Evolutionary conservation across 1,140 invertebrate genomes (phyloP), one percentile per base, ranked within the genome.

Genomic region (Lithobius niger): DNA sequence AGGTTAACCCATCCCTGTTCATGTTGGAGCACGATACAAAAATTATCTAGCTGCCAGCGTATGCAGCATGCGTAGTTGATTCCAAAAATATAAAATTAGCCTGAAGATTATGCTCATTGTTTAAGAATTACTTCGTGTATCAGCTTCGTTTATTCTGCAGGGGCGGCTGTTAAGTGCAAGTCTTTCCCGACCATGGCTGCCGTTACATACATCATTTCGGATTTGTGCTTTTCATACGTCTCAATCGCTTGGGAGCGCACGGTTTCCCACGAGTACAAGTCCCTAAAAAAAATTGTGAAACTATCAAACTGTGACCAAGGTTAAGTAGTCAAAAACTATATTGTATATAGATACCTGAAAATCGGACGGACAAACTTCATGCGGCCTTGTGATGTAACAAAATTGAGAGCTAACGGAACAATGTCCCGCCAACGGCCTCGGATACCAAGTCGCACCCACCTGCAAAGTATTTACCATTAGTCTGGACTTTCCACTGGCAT

Each of bases 311-410:
- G 10, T 15, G 15, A 13, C 10, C 31, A 13, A 13, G 31, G 24
- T 31, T 4, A 16, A 52, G 18, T 28, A 52, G 26, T 27, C 24
- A 27, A 4, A 4, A 52, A n/a, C 25, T 24, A 52, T 52, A 18
- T 10, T 10, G n/a, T 36, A 36, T 36, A 51, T 22, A 51, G 21
- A 27, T 64, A 78, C 76, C 71, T 76, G 67, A 89, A 94, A 45
- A 95, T 76, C 16, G 89, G 88, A 47, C 86, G 74, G 0, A 88
- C 81, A 74, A 82, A 95, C 66, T 95, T 95, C 84, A 95, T 88
- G 57, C 92, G 77, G 50, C 91, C 90, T 65, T 88, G 80, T 22
- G 79, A 74, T 56, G 82, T 88, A 2, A 89, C 79, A 75, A 93
- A 93, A 1, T 79, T 64, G 21, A 94, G 72, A 6, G 82, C 81